Evolutionary conservation across 2,888 invertebrate genomes (phyloP), one percentile per base, ranked within the genome.

Genomic region (Piscicola geometra): DNA sequence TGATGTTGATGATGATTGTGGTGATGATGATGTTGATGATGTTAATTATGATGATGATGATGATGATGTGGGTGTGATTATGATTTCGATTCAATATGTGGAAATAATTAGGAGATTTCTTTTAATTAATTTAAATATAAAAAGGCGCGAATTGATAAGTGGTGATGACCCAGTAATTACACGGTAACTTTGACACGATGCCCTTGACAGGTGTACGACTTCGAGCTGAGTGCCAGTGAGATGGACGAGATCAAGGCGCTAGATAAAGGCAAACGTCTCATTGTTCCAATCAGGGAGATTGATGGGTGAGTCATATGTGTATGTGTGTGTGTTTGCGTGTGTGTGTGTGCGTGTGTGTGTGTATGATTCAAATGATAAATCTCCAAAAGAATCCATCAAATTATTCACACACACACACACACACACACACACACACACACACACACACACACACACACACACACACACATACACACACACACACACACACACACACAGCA

Each of bases 371-470:
- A n/a, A n/a, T n/a, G n/a, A n/a, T n/a, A n/a, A n/a, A n/a, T n/a
- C n/a, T n/a, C n/a, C n/a, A n/a, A n/a, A n/a, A n/a, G n/a, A n/a
- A n/a, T n/a, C n/a, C n/a, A n/a, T n/a, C n/a, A n/a, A n/a, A n/a
- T n/a, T n/a, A n/a, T n/a, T n/a, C n/a, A n/a, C n/a, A n/a, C n/a
- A n/a, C n/a, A n/a, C n/a, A n/a, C n/a, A n/a, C n/a, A n/a, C n/a
- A n/a, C n/a, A n/a, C n/a, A 64, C n/a, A 9, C 25, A 64, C n/a
- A 9, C 25, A 64, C n/a, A 9, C 25, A 64, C 66, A 12, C 33
- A 32, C n/a, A 15, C 69, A 69, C 32, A 15, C 33, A 69, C 32
- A 30, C 33, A 69, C 32, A 15, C 69, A 69, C 12, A 69, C 33
- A 15, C 32, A 69, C 25, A 3, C 5, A 71, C 15, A 3, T 71